Conservation (phyloP, 2,113 vertebrate species). For the Camarhynchus parvulus region DNA sequence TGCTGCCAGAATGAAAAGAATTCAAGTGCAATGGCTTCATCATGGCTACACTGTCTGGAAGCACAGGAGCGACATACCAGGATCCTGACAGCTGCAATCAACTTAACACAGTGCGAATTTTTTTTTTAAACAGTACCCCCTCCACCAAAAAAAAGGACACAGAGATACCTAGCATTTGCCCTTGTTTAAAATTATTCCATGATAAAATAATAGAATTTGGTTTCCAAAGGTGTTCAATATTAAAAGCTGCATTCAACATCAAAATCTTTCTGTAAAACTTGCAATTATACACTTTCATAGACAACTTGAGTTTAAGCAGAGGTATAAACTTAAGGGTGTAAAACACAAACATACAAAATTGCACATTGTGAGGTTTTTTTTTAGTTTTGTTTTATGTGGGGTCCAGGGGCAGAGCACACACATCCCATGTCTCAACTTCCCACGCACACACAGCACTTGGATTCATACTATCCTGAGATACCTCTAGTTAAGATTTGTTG, state of each 20-base stretch:
- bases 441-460: background rate
- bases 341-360: background rate
- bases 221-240: background rate
- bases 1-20: background rate
- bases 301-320: background rate
- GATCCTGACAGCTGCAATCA: background rate
- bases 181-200: background rate
- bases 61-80: background rate
- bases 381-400: background rate
- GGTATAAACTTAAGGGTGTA: background rate
- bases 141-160: fast-evolving
- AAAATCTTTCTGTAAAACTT: background rate
- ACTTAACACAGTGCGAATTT: background rate
- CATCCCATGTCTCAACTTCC: background rate
- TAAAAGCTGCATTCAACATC: background rate
- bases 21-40: background rate
- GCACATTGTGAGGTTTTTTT: background rate
- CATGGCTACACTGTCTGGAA: background rate
- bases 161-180: background rate
- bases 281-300: background rate
- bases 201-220: background rate
- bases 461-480: background rate
- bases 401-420: background rate
- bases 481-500: background rate
- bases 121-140: background rate